Conservation (phyloP, 2,113 vertebrate species). For the Silurus asotus region DNA sequence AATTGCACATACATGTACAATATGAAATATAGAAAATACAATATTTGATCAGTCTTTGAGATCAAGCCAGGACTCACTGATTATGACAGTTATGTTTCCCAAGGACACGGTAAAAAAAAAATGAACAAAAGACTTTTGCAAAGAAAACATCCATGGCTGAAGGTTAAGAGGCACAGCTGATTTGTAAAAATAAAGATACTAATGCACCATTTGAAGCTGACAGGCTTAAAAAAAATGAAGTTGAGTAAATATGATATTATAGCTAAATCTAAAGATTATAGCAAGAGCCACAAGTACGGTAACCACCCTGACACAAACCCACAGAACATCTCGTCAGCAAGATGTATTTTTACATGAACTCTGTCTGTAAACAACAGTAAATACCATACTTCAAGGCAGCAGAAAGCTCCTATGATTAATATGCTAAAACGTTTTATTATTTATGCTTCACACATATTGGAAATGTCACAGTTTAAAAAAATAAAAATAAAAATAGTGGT, state of each 20-base stretch:
- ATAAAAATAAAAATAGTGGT: not conserved
- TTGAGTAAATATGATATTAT: not conserved
- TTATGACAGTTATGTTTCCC: not conserved
- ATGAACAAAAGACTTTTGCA: not conserved
- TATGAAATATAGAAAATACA: not conserved
- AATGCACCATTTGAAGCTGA: slow-evolving; percentile 1
- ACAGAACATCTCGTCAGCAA: not conserved
- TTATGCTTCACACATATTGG: not conserved
- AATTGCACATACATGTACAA: not conserved
- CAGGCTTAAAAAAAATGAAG: not conserved
- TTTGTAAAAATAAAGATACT: not conserved
- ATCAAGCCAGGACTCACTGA: not conserved
- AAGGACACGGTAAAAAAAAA: not conserved
- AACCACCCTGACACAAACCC: not conserved
- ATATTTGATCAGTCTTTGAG: not conserved
- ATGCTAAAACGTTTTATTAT: not conserved
- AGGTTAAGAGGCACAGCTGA: not conserved
- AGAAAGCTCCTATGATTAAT: not conserved
- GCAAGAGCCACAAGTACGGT: not conserved
- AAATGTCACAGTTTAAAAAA: not conserved
- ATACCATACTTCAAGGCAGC: not conserved
- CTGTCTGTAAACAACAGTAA: not conserved
- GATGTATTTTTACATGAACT: not conserved
- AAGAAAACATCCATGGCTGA: not conserved
- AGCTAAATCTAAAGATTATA: not conserved